Base-by-base conservation (phyloP, 2,113 vertebrate species). In the Megaceryle maxima region DNA sequence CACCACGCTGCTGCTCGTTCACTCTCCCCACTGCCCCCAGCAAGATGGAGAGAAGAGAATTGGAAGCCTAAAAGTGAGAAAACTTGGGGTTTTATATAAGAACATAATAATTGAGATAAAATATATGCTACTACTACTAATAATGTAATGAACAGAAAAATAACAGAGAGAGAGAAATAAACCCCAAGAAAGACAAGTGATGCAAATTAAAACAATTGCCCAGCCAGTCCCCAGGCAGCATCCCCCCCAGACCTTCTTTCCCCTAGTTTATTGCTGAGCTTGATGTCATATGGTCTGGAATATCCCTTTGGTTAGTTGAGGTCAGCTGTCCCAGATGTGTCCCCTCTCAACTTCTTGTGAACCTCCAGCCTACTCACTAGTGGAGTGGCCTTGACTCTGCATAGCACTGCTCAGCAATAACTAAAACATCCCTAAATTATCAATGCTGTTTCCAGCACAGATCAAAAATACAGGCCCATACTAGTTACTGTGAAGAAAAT, bases 281-380 rank as follows among this genome's bases (percentile, higher is more conserved):
- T 48, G 53, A 62, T 1, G 2, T 3, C 0, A 0, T 18, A 25
- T 56, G 60, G 5, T 68, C 22, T 79, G 67, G 60, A 37, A 24
- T 29, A 21, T 6, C 35, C 31, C 46, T 48, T 20, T 41, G 39
- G 21, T 60, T n/a, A 48, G 20, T 1, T 20, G 66, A 29, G 46
- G 21, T 50, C 67, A 44, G 60, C 53, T 79, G 74, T 67, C 8
- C 51, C 31, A 33, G 64, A 46, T 33, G 33, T 66, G 39, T 33
- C 67, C 31, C 35, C 41, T 84, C 46, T 26, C 67, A 56, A 28
- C 16, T 53, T 24, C 20, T 37, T 20, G 14, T 55, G 19, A 21
- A 25, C 8, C 8, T 28, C 39, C n/a, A 17, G 24, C 37, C 39
- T 33, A 16, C 60, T 56, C 9, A 5, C 29, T 67, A 39, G 41